Conservation (phyloP, 2,113 vertebrate genomes). For the Eurypyga helias region DNA sequence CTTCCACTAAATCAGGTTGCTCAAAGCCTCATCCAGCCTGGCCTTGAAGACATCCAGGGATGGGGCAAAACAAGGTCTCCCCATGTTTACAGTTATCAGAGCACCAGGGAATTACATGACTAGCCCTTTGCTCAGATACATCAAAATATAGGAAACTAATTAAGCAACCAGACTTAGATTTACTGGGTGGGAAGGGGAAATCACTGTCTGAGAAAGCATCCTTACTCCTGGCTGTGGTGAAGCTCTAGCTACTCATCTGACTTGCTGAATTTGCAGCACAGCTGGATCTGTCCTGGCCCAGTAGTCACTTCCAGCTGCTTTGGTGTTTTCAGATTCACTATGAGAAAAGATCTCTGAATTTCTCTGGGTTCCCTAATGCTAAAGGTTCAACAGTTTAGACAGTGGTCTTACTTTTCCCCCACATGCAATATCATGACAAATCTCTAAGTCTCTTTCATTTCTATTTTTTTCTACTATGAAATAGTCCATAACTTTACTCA, state of each 20-base stretch:
- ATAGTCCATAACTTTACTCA: not conserved
- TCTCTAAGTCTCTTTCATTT: not conserved
- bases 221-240: accelerated
- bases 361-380: not conserved
- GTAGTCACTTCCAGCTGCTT: not conserved
- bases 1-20: too few species aligned
- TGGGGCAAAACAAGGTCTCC: too few species aligned
- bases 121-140: not conserved
- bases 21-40: too few species aligned
- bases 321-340: not conserved
- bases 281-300: not conserved
- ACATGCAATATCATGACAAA: not conserved
- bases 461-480: not conserved
- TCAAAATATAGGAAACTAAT: not conserved
- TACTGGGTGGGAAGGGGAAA: not conserved
- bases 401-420: not conserved
- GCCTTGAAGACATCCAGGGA: too few species aligned
- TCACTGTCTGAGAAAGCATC: not conserved
- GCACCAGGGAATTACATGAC: not conserved
- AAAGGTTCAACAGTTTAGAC: not conserved
- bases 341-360: not conserved
- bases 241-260: not conserved
- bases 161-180: not conserved
- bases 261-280: not conserved
- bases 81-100: not conserved